phyloP scores from a whole-genome alignment of 2,888 invertebrate species.

The Xylota segnis region DNA sequence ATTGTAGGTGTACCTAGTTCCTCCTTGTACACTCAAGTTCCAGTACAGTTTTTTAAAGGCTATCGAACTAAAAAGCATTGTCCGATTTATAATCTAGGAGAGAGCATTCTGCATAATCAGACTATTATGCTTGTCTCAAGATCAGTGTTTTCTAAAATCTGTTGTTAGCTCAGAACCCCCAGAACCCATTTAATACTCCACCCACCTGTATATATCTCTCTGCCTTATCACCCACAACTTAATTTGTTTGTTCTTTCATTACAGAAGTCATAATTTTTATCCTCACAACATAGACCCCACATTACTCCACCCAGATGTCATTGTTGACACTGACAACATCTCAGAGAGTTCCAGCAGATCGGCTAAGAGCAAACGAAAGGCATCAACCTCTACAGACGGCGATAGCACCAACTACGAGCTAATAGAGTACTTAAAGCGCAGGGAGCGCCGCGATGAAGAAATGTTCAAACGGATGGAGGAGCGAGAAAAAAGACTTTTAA shows the following conservation, averaged over 20 bases:
- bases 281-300: constrained; percentile 82
- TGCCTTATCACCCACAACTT: no score
- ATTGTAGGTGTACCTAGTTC: no score
- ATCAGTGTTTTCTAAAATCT: no score
- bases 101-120: no score
- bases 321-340: constrained; percentile 84
- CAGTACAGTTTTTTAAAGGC: no score
- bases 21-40: no score
- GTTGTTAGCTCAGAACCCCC: no score
- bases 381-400: constrained; percentile 83
- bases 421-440: constrained; percentile 83
- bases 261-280: constrained; percentile 81
- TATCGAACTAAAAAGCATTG: no score
- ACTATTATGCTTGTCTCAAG: no score
- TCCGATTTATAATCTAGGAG: no score
- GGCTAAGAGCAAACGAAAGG: constrained; percentile 82
- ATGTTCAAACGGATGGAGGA: constrained; percentile 84
- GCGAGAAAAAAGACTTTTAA: constrained; percentile 83
- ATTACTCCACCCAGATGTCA: constrained; percentile 84
- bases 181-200: no score
- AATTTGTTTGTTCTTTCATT: background rate
- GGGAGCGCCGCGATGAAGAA: constrained; percentile 84
- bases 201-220: no score
- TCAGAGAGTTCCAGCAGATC: constrained; percentile 81
- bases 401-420: constrained; percentile 84